Percentiles rank a stretch among this genome's conserved stretches.
These are phyloP conservation scores for Rousettus leschenaultii DNA, from an alignment of 2,113 vertebrate genomes.

Conservation along the genomic window DNA sequence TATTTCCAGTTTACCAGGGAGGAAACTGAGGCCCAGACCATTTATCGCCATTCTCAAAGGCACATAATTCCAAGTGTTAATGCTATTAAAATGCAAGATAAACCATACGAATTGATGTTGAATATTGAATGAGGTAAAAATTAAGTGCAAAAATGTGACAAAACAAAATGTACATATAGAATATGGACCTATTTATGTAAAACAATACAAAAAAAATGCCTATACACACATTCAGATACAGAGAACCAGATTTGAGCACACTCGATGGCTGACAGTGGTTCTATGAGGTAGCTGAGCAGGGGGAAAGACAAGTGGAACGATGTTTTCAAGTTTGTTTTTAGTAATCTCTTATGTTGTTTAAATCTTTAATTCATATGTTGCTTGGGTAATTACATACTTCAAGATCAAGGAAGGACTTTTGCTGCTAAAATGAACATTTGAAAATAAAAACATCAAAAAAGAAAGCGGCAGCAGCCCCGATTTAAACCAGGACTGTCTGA, in stretches of 20 bases:
- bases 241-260: background rate
- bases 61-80: background rate
- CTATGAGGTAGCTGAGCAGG: background rate
- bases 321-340: background rate
- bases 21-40: background rate
- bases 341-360: background rate
- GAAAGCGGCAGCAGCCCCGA: background rate
- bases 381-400: constrained; percentile 23
- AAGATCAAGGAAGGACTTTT: background rate
- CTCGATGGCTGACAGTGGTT: background rate
- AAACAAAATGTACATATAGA: background rate
- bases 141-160: background rate
- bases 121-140: background rate
- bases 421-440: background rate
- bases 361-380: background rate
- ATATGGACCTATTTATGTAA: background rate
- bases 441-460: background rate
- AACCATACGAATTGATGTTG: background rate
- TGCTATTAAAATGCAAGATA: background rate
- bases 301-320: background rate
- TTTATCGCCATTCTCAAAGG: background rate
- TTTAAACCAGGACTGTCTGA: background rate
- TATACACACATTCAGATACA: background rate
- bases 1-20: background rate
- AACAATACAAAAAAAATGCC: background rate